Evolutionary conservation across 1,140 invertebrate species (phyloP).

Genomic region (Temnothorax longispinosus): DNA sequence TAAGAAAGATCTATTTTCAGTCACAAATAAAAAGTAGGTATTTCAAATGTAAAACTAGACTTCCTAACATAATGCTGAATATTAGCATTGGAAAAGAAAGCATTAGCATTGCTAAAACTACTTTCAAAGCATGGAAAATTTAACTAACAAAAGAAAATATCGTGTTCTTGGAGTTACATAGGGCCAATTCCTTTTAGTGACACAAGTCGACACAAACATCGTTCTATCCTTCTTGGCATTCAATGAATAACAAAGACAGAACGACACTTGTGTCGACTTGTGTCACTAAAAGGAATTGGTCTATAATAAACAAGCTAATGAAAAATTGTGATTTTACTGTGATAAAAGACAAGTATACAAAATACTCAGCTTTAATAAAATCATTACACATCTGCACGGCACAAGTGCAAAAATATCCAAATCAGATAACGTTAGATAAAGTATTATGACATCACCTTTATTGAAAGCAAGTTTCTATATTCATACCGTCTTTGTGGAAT

Average conservation of each 20-base stretch:
- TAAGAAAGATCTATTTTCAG: not conserved
- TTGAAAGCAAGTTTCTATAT: not conserved
- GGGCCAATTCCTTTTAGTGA: too few relatives aligned
- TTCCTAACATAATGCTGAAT: not conserved
- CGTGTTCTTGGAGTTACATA: not conserved
- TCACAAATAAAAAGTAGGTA: too few relatives aligned
- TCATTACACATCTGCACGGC: not conserved
- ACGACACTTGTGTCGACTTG: too few relatives aligned
- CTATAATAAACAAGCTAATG: not conserved
- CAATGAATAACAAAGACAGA: too few relatives aligned
- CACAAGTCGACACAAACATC: too few relatives aligned
- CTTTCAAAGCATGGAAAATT: not conserved
- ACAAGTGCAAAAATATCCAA: not conserved
- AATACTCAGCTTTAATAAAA: not conserved
- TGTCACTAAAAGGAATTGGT: too few relatives aligned
- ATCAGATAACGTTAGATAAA: not conserved
- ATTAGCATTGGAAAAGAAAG: not conserved
- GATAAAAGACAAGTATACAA: not conserved
- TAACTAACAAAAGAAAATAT: not conserved
- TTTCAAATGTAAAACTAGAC: not conserved
- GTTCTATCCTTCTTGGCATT: too few relatives aligned
- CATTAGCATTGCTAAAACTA: not conserved
- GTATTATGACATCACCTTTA: constrained; percentile 3
- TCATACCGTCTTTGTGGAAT: not conserved
- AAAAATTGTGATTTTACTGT: not conserved